Evolutionary conservation across 2,888 invertebrate genomes (phyloP), one percentile per base, ranked within the genome.

Genomic region (Emmelina monodactyla): DNA sequence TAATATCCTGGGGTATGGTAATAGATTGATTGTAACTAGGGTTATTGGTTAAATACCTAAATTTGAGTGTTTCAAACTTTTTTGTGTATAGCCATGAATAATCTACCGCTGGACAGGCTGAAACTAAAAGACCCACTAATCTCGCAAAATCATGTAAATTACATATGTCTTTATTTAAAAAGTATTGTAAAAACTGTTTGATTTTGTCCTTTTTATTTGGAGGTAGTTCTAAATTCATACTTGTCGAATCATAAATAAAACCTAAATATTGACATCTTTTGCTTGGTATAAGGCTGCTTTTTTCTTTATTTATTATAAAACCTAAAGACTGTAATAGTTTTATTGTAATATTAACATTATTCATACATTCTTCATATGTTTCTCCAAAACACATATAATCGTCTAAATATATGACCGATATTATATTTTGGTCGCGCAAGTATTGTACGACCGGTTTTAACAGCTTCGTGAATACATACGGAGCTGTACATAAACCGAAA

Each of bases 41-140:
- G 13, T 16, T 16, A 3, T 4, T 31, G 10, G 2, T 15, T n/a
- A 31, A 11, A 16, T n/a, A 16, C 16, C 6, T 4, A 16, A 16
- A 31, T 31, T 31, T 31, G 10, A 12, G 16, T 11, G 12, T 10
- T 31, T 31, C 31, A 16, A 31, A 31, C 16, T 29, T 14, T 12
- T 41, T 43, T n/a, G 35, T 38, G 14, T 39, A 37, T 9, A 39
- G 10, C 33, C 37, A 34, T 7, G 39, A 35, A 14, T 43, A 43
- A 3, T 36, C 16, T 10, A 41, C 16, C 1, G 39, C 39, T 12
- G 35, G 37, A 15, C 43, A 42, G 2, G 39, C 43, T 9, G 43
- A 32, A 11, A 37, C 28, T 16, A 43, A 16, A 4, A 32, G 10
- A 2, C 41, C 41, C 14, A 41, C 33, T 16, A 39, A 13, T 28